A percentile compares a stretch with the other conserved stretches of the same genome.
phyloP scores from a whole-genome alignment of 2,888 invertebrate genomes.

The Bombylius major region DNA sequence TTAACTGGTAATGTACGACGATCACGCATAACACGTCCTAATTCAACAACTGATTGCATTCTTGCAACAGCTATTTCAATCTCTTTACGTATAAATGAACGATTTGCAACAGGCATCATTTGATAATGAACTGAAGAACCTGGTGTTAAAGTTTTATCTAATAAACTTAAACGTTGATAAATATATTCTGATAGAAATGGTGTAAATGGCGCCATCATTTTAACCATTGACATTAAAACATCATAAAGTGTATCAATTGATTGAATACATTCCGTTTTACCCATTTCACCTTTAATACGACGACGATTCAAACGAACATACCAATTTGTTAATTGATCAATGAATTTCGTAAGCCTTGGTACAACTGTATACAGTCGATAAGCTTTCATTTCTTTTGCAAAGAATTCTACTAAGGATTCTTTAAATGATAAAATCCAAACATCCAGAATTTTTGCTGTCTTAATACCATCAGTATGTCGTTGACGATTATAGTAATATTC shows the following conservation, averaged over 20 bases:
- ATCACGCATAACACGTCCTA: constrained; percentile 86
- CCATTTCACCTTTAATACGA: constrained; percentile 84
- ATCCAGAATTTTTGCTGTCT: constrained; percentile 64
- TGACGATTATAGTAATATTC: constrained; percentile 46
- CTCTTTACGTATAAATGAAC: constrained; percentile 59
- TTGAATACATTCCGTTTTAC: constrained; percentile 63
- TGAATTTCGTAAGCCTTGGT: constrained; percentile 83
- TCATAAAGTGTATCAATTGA: constrained; percentile 81
- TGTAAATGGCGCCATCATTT: constrained; percentile 95
- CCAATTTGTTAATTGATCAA: constrained; percentile 97
- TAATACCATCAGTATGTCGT: constrained; percentile 25
- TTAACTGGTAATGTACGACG: constrained; percentile 88
- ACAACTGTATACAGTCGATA: constrained; percentile 94
- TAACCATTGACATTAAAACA: constrained; percentile 76
- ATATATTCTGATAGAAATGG: constrained; percentile 93
- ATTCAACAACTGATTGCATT: constrained; percentile 92
- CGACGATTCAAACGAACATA: constrained; percentile 95
- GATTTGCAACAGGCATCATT: constrained; percentile 67
- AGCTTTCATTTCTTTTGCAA: constrained; percentile 84
- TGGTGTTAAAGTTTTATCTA: constrained; percentile 39
- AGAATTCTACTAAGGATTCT: constrained; percentile 78
- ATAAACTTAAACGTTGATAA: constrained; percentile 72
- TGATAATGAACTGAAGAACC: constrained; percentile 81
- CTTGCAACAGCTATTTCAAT: constrained; percentile 82
- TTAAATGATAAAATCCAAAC: constrained; percentile 95